Evolutionary conservation across 2,888 invertebrate genomes (phyloP).

Genomic region (Dione juno): DNA sequence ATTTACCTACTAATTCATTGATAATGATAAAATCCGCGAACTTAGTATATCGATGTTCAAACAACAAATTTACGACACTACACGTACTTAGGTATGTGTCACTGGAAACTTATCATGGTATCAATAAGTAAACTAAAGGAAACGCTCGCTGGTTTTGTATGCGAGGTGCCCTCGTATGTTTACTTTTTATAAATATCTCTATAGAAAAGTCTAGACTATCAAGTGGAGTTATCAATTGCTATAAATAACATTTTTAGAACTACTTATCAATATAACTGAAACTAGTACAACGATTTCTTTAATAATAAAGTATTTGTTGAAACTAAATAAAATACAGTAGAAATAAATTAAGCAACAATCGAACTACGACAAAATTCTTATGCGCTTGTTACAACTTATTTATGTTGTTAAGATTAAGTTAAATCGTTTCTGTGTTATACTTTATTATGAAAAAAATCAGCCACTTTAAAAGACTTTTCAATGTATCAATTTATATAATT

Average conservation of each 20-base stretch:
- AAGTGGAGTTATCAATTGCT: background rate
- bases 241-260: constrained; percentile 4
- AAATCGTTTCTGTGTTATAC: no score
- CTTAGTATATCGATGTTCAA: constrained; percentile 54
- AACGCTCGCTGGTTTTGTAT: constrained; percentile 48
- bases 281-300: background rate
- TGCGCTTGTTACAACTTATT: no score
- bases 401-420: no score
- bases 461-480: no score
- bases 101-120: constrained; percentile 61
- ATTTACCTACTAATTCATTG: constrained; percentile 42
- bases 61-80: constrained; percentile 52
- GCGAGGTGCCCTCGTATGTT: constrained; percentile 30
- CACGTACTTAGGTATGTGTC: constrained; percentile 50
- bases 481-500: no score
- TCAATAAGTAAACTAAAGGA: constrained; percentile 72
- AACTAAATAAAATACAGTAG: no score
- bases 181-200: constrained; percentile 14
- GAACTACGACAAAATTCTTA: no score
- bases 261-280: background rate
- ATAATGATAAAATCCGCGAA: constrained; percentile 59
- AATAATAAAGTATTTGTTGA: no score
- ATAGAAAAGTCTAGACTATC: constrained; percentile 17
- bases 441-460: no score
- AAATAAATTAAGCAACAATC: no score